phyloP scores from a whole-genome alignment of 2,113 vertebrate genomes.

The Petroica traversi region DNA sequence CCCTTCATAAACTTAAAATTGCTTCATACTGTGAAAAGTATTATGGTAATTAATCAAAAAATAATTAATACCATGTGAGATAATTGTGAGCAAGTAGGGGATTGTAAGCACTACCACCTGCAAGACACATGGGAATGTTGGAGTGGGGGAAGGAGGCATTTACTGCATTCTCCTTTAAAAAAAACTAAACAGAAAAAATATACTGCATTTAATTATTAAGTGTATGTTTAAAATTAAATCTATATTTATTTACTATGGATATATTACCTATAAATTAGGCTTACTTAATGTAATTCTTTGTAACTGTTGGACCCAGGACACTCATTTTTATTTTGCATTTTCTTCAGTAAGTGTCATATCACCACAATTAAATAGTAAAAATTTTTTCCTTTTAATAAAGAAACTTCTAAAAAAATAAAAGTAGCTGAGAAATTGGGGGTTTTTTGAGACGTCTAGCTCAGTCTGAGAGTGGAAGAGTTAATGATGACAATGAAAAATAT shows the following conservation, averaged over 20 bases:
- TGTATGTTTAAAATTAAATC: not conserved
- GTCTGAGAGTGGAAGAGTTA: not conserved
- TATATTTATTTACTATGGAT: not conserved
- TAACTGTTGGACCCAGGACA: not conserved
- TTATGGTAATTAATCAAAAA: not conserved
- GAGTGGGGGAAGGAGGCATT: not conserved
- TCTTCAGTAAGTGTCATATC: not conserved
- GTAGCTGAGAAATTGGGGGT: not conserved
- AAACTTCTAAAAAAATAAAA: not conserved
- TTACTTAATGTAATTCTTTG: not conserved
- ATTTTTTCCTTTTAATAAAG: not conserved
- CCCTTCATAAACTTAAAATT: not conserved
- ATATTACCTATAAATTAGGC: not conserved
- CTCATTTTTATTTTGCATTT: not conserved
- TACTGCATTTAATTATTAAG: not conserved
- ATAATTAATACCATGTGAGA: not conserved
- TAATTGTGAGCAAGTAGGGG: not conserved
- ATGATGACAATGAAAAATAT: not conserved
- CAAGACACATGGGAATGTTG: not conserved
- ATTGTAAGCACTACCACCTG: not conserved
- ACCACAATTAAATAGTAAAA: not conserved
- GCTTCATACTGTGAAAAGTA: not conserved
- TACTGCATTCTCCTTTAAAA: not conserved
- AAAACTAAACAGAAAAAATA: not conserved
- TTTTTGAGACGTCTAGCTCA: not conserved